Evolutionary conservation across 1,140 invertebrate genomes (phyloP).

Genomic region (Heliconius himera): DNA sequence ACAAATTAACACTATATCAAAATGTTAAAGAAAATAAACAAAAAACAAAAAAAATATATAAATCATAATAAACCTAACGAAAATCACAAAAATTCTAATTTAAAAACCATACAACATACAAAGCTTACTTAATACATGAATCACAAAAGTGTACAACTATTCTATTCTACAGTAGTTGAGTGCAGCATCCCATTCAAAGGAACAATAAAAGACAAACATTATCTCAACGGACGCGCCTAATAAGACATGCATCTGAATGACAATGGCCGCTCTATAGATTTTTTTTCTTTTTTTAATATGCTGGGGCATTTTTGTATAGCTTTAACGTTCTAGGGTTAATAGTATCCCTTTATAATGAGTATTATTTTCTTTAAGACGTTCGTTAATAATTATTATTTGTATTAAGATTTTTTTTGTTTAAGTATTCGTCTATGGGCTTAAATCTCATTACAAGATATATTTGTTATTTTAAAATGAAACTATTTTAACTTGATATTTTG

Average conservation of each 20-base stretch:
- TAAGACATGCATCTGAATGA: slow-evolving; percentile 63
- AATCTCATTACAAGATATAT: too few species aligned
- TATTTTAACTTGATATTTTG: too few species aligned
- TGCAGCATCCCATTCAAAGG: slow-evolving; percentile 41
- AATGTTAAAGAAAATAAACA: too few species aligned
- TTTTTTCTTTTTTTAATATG: neutral
- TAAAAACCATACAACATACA: too few species aligned
- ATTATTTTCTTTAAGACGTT: slow-evolving; percentile 9
- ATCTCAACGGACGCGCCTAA: slow-evolving; percentile 47
- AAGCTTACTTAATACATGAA: neutral
- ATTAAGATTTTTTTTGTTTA: neutral
- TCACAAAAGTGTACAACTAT: neutral
- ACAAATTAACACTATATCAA: too few species aligned
- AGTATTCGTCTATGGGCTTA: too few species aligned
- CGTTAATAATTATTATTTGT: neutral
- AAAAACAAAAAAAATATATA: too few species aligned
- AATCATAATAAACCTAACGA: too few species aligned
- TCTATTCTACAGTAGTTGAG: neutral
- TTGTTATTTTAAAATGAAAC: too few species aligned
- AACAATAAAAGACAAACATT: slow-evolving; percentile 53
- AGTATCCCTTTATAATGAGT: slow-evolving; percentile 2
- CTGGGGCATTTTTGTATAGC: neutral
- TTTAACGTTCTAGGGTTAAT: neutral
- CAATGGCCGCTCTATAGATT: slow-evolving; percentile 35
- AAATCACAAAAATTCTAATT: too few species aligned